These are phyloP conservation scores for Coelopa pilipes DNA, from an alignment of 2,888 invertebrate species.

Conservation along the genomic window DNA sequence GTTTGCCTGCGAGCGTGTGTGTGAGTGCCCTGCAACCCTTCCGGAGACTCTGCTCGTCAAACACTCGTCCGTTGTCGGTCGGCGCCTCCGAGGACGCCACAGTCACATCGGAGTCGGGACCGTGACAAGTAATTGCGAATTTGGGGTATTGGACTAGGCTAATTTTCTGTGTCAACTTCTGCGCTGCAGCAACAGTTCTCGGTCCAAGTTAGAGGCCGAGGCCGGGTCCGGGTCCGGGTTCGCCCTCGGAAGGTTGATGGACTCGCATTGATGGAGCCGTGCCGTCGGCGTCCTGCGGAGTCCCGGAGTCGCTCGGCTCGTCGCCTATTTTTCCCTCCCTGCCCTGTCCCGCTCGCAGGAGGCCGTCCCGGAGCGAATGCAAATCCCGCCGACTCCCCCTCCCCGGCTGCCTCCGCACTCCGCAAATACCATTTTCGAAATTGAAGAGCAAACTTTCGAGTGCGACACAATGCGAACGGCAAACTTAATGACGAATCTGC, in stretches of 20 bases:
- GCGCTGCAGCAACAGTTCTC: slow-evolving; percentile 36
- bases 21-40: not conserved
- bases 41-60: too few species aligned
- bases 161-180: slow-evolving; percentile 44
- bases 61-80: not conserved
- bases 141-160: slow-evolving; percentile 50
- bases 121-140: slow-evolving; percentile 41
- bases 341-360: slow-evolving; percentile 20
- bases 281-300: not conserved
- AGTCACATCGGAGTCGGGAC: not conserved
- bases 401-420: slow-evolving; percentile 43
- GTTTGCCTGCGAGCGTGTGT: not conserved
- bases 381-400: slow-evolving; percentile 21
- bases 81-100: not conserved
- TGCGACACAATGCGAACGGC: slow-evolving; percentile 53
- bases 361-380: slow-evolving; percentile 26
- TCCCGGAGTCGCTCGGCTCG: not conserved
- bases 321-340: slow-evolving; percentile 10
- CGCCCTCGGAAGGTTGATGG: too few species aligned
- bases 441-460: slow-evolving; percentile 64
- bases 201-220: too few species aligned
- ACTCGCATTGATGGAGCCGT: not conserved
- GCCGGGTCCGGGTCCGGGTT: slow-evolving; percentile 11
- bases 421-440: slow-evolving; percentile 63
- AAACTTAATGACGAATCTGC: slow-evolving; percentile 53